A percentile compares a stretch with the other conserved stretches of the same genome.
Evolutionary conservation across 2,888 invertebrate genomes (phyloP).

Genomic region (Hypomecis punctinalis): DNA sequence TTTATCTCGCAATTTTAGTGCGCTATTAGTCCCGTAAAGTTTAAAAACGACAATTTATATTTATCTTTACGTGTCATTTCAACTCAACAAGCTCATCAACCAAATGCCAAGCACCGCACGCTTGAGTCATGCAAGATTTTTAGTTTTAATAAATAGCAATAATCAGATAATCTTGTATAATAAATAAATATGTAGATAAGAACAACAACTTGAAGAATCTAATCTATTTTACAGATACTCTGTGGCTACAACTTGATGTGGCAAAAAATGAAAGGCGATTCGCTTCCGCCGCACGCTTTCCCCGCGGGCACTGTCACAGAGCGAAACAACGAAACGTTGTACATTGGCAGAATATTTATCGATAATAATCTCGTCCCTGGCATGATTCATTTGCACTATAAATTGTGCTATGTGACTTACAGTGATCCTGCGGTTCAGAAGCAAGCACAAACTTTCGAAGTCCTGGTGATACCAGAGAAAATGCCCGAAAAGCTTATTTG

Average conservation of each 20-base stretch:
- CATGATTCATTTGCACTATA: slow-evolving; percentile 86
- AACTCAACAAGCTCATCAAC: no score
- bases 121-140: no score
- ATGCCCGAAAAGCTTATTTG: slow-evolving; percentile 28
- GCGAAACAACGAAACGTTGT: slow-evolving; percentile 68
- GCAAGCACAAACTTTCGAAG: slow-evolving; percentile 38
- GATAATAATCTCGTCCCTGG: slow-evolving; percentile 90
- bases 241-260: slow-evolving; percentile 51
- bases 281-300: slow-evolving; percentile 87
- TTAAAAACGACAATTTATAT: no score
- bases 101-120: no score
- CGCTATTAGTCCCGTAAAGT: no score
- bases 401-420: slow-evolving; percentile 87
- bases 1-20: no score
- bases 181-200: no score
- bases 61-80: no score
- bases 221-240: slow-evolving; percentile 33
- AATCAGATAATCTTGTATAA: no score
- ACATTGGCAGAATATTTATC: slow-evolving; percentile 87
- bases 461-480: slow-evolving; percentile 40
- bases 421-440: slow-evolving; percentile 10
- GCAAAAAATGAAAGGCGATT: slow-evolving; percentile 81
- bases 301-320: slow-evolving; percentile 78
- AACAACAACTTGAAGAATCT: not conserved
- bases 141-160: no score